Base-by-base conservation (phyloP, 2,888 invertebrate genomes). In the Orthonevra nobilis region DNA sequence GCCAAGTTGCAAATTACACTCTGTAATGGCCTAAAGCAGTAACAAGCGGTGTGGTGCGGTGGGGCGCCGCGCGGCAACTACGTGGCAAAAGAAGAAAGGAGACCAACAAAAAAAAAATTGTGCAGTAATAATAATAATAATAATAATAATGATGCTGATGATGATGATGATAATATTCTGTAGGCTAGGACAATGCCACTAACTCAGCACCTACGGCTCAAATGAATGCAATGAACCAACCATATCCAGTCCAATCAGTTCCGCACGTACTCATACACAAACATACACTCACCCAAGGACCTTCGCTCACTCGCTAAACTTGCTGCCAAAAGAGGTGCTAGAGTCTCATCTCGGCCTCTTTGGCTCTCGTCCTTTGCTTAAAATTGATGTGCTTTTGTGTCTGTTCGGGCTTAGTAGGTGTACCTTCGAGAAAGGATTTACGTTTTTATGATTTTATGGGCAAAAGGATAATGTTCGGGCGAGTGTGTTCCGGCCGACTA, bases 1-100 rank as follows among this genome's bases (percentile, higher is more conserved):
- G 61, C 66, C 66, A 73, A 79, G 73, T 79, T 79, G 79, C 79
- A 79, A 79, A 79, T 79, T 79, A 79, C 73, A 73, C 73, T 72
- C 64, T 52, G 73, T 73, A 60, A 79, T 68, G 66, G 79, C 79
- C 73, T 73, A 46, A 58, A 60, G 77, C 72, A 52, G 38, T 34
- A 69, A 58, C 38, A 28, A 26, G 38, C n/a, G 44, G 46, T 23
- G n/a, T n/a, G n/a, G n/a, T n/a, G n/a, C n/a, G n/a, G n/a, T n/a
- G n/a, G n/a, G n/a, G n/a, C n/a, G n/a, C n/a, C n/a, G n/a, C n/a
- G n/a, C n/a, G n/a, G n/a, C n/a, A n/a, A n/a, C n/a, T n/a, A n/a
- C n/a, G n/a, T 9, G 1, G 14, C 20, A 50, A 12, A 23, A 9
- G 34, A 46, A 28, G 10, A 15, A 10, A 7, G 12, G 3, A 40